Percentiles rank a stretch among this genome's conserved stretches.
These are phyloP conservation scores for Lamproptera curius DNA, from an alignment of 2,888 invertebrate genomes.

Conservation along the genomic window DNA sequence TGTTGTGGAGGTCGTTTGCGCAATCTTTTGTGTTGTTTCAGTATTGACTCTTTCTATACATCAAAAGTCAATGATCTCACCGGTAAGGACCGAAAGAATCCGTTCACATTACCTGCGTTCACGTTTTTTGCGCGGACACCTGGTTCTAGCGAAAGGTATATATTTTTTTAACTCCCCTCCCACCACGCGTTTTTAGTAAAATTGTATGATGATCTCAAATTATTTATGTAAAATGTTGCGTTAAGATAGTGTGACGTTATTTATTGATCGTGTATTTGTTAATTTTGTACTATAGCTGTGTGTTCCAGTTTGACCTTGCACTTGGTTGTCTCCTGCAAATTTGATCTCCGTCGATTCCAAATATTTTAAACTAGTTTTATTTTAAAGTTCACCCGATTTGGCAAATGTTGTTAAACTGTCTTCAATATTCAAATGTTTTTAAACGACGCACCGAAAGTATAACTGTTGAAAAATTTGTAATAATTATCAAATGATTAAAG, in stretches of 20 bases:
- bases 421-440: too few species aligned
- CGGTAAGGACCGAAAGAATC: constrained; percentile 37
- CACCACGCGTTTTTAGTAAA: constrained; percentile 40
- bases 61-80: constrained; percentile 49
- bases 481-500: too few species aligned
- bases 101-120: constrained; percentile 39
- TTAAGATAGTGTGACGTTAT: constrained; percentile 60
- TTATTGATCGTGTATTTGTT: constrained; percentile 45
- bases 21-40: constrained; percentile 6
- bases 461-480: too few species aligned
- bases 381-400: neutral
- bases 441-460: too few species aligned
- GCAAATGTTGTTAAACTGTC: too few species aligned
- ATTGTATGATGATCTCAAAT: constrained; percentile 74
- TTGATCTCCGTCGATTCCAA: constrained; percentile 65
- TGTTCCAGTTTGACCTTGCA: constrained; percentile 32
- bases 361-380: constrained; percentile 24
- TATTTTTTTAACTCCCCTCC: constrained; percentile 32
- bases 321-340: constrained; percentile 34
- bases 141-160: constrained; percentile 45
- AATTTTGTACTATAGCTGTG: constrained; percentile 30
- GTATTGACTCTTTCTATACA: constrained; percentile 23
- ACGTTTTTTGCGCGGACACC: constrained; percentile 56
- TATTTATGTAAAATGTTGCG: constrained; percentile 64
- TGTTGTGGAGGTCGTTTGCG: neutral